Evolutionary conservation across 2,113 vertebrate genomes (phyloP), one percentile per base, ranked within the genome.

Genomic region (Anolis sagrei): DNA sequence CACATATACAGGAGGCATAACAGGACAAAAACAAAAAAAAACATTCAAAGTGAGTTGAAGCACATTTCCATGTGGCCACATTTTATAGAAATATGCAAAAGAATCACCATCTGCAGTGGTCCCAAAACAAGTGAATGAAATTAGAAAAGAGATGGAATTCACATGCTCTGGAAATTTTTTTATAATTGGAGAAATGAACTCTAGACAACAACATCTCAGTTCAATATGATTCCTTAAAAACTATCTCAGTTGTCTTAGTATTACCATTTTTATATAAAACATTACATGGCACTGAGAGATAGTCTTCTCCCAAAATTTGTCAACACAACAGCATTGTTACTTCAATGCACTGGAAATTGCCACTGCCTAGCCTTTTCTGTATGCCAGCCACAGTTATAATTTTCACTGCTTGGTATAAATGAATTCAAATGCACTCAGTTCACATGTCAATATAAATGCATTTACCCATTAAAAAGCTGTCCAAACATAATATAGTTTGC

Each of bases 31-130:
- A 44, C 39, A 44, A 44, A 44, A 44, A 44, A 44, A 5, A 44
- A 44, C 39, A 44, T 44, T 44, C 39, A 44, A 44, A 44, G 39
- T 44, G 39, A 44, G 39, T 44, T 44, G 39, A 44, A 44, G 39
- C 39, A 44, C 39, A 44, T 44, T 44, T 44, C 39, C 39, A 44
- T 44, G 39, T 44, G 39, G 39, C 39, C 39, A 44, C 5, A 44
- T 44, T 44, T 44, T 44, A 44, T 4, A 44, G 39, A 44, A 44
- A 44, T 44, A 44, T 44, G 39, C 39, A 44, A 44, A 44, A 44
- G 39, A 44, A 88, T 70, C 77, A 76, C 87, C 88, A 89, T 44
- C 85, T 89, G 49, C 29, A 85, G 51, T 0, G 3, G 64, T 88
- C 89, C n/a, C 25, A 58, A 80, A 85, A 64, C 5, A 23, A 29